A percentile compares a stretch with the other conserved stretches of the same genome.
Evolutionary conservation across 2,888 invertebrate genomes (phyloP).

Genomic region (Drosophila pseudotakahashii): DNA sequence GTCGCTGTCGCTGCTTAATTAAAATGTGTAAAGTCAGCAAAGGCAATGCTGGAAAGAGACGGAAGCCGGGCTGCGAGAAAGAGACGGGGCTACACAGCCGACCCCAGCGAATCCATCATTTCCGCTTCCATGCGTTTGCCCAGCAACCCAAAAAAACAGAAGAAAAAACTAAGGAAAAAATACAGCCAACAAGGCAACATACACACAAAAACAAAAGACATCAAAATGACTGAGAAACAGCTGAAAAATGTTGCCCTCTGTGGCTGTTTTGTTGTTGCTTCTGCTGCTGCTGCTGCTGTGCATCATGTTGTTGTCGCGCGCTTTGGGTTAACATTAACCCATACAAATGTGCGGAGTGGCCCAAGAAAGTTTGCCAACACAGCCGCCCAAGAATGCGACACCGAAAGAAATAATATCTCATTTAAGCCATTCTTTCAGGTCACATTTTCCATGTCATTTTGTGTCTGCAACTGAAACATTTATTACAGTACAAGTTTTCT

Average conservation of each 20-base stretch:
- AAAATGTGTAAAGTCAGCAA: constrained; percentile 77
- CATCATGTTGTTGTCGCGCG: constrained; percentile 33
- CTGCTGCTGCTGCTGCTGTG: constrained; percentile 30
- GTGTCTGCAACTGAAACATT: constrained; percentile 4
- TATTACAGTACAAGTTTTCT: constrained; percentile 5
- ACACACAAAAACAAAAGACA: constrained; percentile 36
- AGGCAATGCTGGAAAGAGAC: constrained; percentile 38
- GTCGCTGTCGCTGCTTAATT: constrained; percentile 70
- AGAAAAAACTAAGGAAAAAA: constrained; percentile 26
- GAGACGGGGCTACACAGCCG: constrained; percentile 41
- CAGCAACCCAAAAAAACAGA: constrained; percentile 43
- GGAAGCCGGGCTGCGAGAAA: constrained; percentile 18
- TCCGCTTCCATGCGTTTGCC: constrained; percentile 84
- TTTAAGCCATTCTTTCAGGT: constrained; percentile 20
- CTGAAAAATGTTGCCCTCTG: constrained; percentile 67
- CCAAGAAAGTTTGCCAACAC: constrained; percentile 22
- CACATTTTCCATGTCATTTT: constrained; percentile 7
- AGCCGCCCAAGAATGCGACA: constrained; percentile 25
- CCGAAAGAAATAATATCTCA: constrained; percentile 22
- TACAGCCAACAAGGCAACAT: constrained; percentile 37
- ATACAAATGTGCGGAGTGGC: constrained; percentile 13
- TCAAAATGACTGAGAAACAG: constrained; percentile 65
- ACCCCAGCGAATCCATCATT: constrained; percentile 83
- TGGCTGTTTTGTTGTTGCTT: constrained; percentile 47
- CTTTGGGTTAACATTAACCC: constrained; percentile 24